These are phyloP conservation scores for Orycteropus afer DNA, from an alignment of 2,113 vertebrate genomes.

Conservation along the genomic window DNA sequence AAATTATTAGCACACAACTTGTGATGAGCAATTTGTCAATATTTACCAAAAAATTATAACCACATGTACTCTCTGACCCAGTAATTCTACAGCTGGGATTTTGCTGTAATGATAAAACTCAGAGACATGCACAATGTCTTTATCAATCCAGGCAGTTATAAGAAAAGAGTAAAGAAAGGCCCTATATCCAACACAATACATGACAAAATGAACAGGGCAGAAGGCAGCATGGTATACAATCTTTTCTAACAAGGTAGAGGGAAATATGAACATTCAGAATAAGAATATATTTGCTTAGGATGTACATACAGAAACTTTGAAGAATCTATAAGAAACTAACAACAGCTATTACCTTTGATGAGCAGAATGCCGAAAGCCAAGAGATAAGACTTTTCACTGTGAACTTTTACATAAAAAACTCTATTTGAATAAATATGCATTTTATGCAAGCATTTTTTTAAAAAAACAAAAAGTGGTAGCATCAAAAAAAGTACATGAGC, in stretches of 20 bases:
- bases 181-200: not conserved
- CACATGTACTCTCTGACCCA: not conserved
- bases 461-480: not conserved
- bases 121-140: not conserved
- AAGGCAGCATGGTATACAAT: not conserved
- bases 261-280: not conserved
- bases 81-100: not conserved
- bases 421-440: not conserved
- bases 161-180: not conserved
- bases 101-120: slow-evolving; percentile 32
- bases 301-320: not conserved
- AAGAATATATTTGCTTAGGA: not conserved
- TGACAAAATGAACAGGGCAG: not conserved
- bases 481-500: slow-evolving; percentile 6
- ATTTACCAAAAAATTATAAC: not conserved
- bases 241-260: not conserved
- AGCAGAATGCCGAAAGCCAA: not conserved
- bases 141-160: not conserved
- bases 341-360: not conserved
- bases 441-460: not conserved
- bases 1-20: not conserved
- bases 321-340: not conserved
- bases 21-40: not conserved
- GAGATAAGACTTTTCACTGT: not conserved
- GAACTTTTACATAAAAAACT: not conserved